These are phyloP conservation scores for Lasioglossum zephyrum DNA, from an alignment of 2,888 invertebrate genomes.

Conservation along the genomic window DNA sequence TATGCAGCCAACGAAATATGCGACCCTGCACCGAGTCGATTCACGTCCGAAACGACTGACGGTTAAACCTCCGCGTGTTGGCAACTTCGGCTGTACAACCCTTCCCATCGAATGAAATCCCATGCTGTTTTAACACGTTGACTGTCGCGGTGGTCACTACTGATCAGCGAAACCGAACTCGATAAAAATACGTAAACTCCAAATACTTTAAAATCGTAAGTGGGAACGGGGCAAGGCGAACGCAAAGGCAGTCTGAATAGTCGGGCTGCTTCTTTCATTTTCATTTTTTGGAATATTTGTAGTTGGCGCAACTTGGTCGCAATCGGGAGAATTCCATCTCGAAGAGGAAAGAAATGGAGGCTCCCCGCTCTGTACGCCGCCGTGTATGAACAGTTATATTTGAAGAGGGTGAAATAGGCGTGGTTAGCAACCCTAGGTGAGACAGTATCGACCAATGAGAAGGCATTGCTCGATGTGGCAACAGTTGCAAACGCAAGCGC, in stretches of 20 bases:
- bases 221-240: no score
- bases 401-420: conserved; percentile 70
- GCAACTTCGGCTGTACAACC: neutral
- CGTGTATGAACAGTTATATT: conserved; percentile 16
- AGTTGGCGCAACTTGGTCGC: neutral
- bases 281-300: neutral
- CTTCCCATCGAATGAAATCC: neutral
- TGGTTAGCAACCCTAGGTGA: conserved; percentile 69
- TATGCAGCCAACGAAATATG: conserved; percentile 45
- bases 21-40: conserved; percentile 17
- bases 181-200: neutral
- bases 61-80: neutral
- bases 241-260: no score
- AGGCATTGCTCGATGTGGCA: conserved; percentile 63
- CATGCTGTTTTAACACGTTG: neutral
- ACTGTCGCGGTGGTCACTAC: neutral
- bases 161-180: neutral
- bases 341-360: neutral
- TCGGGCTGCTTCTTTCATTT: no score
- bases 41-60: conserved; percentile 4
- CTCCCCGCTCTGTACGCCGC: neutral
- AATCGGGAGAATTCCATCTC: neutral
- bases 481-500: conserved; percentile 81
- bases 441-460: conserved; percentile 72
- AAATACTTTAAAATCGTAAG: no score